phyloP scores from a whole-genome alignment of 1,140 invertebrate species.

The Dendroctonus valens region DNA sequence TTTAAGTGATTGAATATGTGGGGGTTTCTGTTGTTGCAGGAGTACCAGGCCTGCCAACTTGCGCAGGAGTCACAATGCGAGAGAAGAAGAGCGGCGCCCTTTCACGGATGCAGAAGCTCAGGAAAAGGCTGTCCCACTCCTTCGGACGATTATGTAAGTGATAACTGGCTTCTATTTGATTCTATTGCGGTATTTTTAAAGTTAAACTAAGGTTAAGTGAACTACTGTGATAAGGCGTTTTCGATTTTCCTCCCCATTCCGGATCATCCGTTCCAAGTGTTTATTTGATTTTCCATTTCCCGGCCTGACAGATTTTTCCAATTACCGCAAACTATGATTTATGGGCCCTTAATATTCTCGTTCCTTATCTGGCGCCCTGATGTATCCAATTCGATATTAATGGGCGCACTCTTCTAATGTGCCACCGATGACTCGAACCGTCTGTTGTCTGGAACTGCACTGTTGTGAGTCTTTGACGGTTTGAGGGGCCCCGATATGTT shows the following conservation, averaged over 20 bases:
- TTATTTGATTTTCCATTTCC: constrained; percentile 9
- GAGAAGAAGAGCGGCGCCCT: constrained; percentile 86
- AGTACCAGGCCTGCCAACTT: constrained; percentile 47
- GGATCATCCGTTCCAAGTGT: neutral
- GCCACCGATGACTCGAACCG: neutral
- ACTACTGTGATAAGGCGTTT: neutral
- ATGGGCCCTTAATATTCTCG: constrained; percentile 1
- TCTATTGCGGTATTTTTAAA: neutral
- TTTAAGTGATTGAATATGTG: too few species aligned
- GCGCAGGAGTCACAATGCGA: constrained; percentile 71
- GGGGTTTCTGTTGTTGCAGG: constrained; percentile 57
- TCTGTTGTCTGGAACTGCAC: too few species aligned
- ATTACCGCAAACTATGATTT: constrained; percentile 7
- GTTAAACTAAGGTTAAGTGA: neutral
- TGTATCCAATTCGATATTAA: constrained; percentile 6
- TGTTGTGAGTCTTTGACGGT: too few species aligned
- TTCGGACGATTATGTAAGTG: constrained; percentile 90
- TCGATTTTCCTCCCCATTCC: neutral
- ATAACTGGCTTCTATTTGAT: neutral
- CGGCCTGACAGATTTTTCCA: constrained; percentile 6
- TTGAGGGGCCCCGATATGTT: too few species aligned
- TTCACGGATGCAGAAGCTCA: constrained; percentile 85
- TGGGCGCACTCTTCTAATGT: constrained; percentile 2
- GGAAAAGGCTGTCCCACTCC: constrained; percentile 86
- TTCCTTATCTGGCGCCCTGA: neutral